Conservation (phyloP, 2,797 vertebrate genomes). For the Oryzias dopingdopingensis region DNA sequence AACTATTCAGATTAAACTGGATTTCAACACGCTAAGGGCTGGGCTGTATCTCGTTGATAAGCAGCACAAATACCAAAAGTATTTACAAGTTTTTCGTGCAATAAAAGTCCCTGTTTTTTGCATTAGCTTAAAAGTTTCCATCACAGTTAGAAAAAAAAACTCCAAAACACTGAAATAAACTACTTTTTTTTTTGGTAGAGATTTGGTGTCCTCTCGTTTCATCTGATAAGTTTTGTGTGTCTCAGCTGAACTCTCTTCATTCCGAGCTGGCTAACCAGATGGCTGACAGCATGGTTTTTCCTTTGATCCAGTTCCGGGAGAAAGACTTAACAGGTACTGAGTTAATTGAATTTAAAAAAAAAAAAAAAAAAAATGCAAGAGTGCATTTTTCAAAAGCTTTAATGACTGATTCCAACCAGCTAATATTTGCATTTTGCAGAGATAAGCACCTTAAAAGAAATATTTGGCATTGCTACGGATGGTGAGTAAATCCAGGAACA, state of each 20-base stretch:
- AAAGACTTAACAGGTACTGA: constrained; percentile 94
- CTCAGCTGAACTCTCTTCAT: constrained; percentile 92
- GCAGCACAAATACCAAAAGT: constrained; percentile 18
- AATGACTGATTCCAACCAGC: background rate
- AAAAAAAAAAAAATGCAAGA: background rate
- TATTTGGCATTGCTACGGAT: constrained; percentile 91
- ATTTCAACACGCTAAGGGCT: constrained; percentile 10
- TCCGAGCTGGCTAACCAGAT: constrained; percentile 90
- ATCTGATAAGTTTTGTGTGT: constrained; percentile 37
- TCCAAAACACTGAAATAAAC: no score
- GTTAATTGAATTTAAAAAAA: background rate
- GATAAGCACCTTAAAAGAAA: constrained; percentile 97
- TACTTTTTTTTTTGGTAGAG: constrained; percentile 15
- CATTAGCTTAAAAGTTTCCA: constrained; percentile 9
- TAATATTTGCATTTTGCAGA: constrained; percentile 79
- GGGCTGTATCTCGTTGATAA: constrained; percentile 32
- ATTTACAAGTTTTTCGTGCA: constrained; percentile 11
- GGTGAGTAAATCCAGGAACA: constrained; percentile 73
- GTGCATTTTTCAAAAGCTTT: background rate
- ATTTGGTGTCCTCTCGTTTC: constrained; percentile 22
- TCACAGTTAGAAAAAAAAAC: no score
- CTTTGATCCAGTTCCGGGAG: constrained; percentile 95
- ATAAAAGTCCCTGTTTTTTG: constrained; percentile 14
- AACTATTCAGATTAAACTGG: constrained; percentile 29
- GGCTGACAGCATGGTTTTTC: constrained; percentile 95